phyloP scores from a whole-genome alignment of 2,888 invertebrate genomes.

The Zhuqinia jingwanae region DNA sequence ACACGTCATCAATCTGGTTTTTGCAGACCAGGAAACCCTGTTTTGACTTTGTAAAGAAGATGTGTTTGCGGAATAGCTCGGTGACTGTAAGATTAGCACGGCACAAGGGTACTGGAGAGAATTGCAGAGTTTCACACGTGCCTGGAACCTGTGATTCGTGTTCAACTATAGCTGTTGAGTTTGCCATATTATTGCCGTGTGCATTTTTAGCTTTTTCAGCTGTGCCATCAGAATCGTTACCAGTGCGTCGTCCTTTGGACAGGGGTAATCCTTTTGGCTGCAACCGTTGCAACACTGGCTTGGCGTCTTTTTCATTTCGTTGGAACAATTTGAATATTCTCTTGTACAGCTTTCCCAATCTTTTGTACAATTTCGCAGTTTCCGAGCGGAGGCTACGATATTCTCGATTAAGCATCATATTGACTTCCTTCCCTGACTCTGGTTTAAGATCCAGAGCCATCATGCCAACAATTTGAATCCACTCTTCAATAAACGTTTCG shows the following conservation, averaged over 20 bases:
- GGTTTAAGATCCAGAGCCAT: constrained; percentile 54
- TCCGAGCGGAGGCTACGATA: constrained; percentile 44
- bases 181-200: neutral
- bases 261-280: constrained; percentile 53
- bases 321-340: constrained; percentile 49
- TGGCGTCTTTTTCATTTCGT: constrained; percentile 45
- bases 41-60: constrained; percentile 63
- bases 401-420: constrained; percentile 59
- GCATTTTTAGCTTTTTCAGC: neutral
- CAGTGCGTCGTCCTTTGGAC: neutral
- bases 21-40: constrained; percentile 65
- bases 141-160: neutral
- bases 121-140: neutral
- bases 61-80: constrained; percentile 64
- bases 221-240: neutral
- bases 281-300: constrained; percentile 41
- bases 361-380: constrained; percentile 40
- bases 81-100: constrained; percentile 12
- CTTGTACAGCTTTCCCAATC: constrained; percentile 32
- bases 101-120: constrained; percentile 44
- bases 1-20: constrained; percentile 52
- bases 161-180: constrained; percentile 8
- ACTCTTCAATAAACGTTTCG: constrained; percentile 65
- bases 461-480: constrained; percentile 61
- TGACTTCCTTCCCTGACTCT: constrained; percentile 16